These are phyloP conservation scores for Morone saxatilis DNA, from an alignment of 2,113 vertebrate species.

Conservation along the genomic window DNA sequence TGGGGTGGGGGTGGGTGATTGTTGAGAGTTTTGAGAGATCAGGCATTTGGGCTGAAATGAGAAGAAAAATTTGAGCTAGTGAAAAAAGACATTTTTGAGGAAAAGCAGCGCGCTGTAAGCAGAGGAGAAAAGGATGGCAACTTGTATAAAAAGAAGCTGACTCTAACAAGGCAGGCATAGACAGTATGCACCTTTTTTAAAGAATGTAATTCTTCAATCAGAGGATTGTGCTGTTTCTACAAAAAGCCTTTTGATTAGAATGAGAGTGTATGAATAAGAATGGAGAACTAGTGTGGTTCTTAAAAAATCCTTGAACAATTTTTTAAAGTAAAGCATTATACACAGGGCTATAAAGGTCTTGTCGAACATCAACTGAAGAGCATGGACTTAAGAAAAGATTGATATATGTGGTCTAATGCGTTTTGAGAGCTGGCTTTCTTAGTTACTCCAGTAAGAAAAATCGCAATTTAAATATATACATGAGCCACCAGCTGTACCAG, in stretches of 20 bases:
- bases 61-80: slow-evolving; percentile 18
- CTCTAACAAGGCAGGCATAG: slow-evolving; percentile 7
- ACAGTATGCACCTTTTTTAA: neutral
- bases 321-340: neutral
- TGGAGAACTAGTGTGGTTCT: neutral
- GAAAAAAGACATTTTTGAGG: slow-evolving; percentile 12
- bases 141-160: neutral
- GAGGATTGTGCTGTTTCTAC: neutral
- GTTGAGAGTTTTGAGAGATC: slow-evolving; percentile 48
- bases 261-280: neutral
- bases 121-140: neutral
- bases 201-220: neutral
- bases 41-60: slow-evolving; percentile 36
- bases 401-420: neutral
- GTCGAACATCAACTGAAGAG: neutral
- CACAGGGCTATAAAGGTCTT: neutral
- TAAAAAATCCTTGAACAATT: neutral
- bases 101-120: neutral
- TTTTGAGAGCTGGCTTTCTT: too few relatives aligned
- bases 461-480: too few relatives aligned
- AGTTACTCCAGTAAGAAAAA: too few relatives aligned
- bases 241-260: slow-evolving; percentile 6
- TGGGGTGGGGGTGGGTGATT: slow-evolving; percentile 6
- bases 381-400: neutral
- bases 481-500: too few relatives aligned